Percentiles rank a stretch among this genome's conserved stretches.
These are phyloP conservation scores for Etia nguti DNA, from an alignment of 2,113 vertebrate species.

Conservation along the genomic window DNA sequence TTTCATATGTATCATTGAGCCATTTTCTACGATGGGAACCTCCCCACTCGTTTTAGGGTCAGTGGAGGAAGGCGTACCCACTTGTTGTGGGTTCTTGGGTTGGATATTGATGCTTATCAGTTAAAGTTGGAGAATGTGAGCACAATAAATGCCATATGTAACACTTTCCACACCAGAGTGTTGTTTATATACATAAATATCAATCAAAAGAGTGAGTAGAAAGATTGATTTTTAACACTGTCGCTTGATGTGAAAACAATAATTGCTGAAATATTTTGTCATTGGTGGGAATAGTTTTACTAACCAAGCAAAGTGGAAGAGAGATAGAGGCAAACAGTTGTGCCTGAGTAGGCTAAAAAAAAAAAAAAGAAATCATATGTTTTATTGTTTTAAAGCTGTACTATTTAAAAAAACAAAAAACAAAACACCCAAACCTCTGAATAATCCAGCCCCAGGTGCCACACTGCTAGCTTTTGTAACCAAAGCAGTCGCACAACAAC, in stretches of 20 bases:
- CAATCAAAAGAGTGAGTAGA: background rate
- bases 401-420: background rate
- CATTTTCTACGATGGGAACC: background rate
- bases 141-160: background rate
- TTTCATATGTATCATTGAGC: background rate
- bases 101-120: background rate
- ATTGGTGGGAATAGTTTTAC: background rate
- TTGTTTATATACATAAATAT: background rate
- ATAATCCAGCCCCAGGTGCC: background rate
- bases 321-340: background rate
- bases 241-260: background rate
- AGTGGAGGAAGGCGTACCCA: background rate
- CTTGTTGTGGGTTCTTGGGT: background rate
- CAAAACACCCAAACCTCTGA: too few relatives aligned
- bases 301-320: background rate
- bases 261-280: background rate
- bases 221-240: background rate
- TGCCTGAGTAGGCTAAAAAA: background rate
- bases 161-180: background rate
- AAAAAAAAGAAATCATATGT: background rate
- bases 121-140: background rate
- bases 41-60: background rate
- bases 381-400: background rate
- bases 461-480: fast-evolving
- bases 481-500: background rate